Evolutionary conservation across 2,113 vertebrate species (phyloP), one percentile per base, ranked within the genome.

Genomic region (Ailurus styani): DNA sequence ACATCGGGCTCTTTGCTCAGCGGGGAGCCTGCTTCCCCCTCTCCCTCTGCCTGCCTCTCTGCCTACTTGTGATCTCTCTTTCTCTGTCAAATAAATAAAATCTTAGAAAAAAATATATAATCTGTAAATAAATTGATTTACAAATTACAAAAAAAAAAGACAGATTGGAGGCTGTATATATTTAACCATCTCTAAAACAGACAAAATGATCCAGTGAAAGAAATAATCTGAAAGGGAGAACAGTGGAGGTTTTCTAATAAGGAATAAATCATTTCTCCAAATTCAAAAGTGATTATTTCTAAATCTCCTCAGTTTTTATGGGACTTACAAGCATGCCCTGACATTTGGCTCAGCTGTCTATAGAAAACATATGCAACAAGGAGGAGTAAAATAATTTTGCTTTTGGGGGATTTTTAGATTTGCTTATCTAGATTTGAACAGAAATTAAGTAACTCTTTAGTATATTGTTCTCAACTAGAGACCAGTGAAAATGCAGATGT

Each of bases 401-500:
- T 57, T 62, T 42, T 18, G 14, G 13, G 34, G 1, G 4, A 60
- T 10, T 85, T 87, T 4, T 87, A 60, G 52, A 31, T 87, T 93
- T 93, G 18, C 50, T 85, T 42, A 34, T 31, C 60, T 40, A 78
- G 3, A 64, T 54, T 97, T 96, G 78, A 97, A 87, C 25, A 55
- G 45, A 98, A 98, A 97, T 94, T 89, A 97, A 97, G 97, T 83
- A 34, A 93, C 75, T 4, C 40, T 40, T 95, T 21, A 29, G 55
- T 95, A 84, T 55, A 91, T 90, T 57, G 3, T 82, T 97, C 20
- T 91, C 75, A 98, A 40, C 7, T 27, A 70, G 27, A 93, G 78
- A 72, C 5, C 40, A 88, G 1, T 4, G 0, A 97, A 96, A 97
- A 91, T 10, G 6, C 50, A 93, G 75, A 88, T 89, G 3, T 82